Evolutionary conservation across 2,888 invertebrate genomes (phyloP).

Genomic region (Gastrophysa polygoni): DNA sequence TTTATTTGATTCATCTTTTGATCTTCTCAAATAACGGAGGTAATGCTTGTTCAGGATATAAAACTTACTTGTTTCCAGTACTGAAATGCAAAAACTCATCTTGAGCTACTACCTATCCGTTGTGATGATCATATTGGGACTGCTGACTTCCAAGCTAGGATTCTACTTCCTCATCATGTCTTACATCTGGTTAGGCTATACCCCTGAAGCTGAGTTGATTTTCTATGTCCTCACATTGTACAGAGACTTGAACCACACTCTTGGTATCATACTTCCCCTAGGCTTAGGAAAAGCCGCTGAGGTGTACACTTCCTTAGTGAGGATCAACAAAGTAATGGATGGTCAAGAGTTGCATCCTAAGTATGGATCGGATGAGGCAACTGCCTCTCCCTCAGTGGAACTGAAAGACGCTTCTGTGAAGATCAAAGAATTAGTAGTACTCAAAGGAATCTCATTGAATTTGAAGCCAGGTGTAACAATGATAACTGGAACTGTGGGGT

Average conservation of each 20-base stretch:
- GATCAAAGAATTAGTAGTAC: conserved; percentile 47
- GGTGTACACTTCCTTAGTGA: conserved; percentile 72
- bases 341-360: conserved; percentile 73
- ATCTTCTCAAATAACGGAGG: too few relatives aligned
- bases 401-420: conserved; percentile 39
- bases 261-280: conserved; percentile 88
- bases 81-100: conserved; percentile 66
- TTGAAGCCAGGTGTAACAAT: conserved; percentile 55
- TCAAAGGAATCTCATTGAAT: conserved; percentile 53
- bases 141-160: conserved; percentile 46
- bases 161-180: conserved; percentile 57
- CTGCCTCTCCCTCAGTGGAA: conserved; percentile 37
- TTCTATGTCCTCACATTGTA: conserved; percentile 89
- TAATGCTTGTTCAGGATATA: too few relatives aligned
- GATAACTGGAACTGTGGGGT: conserved; percentile 69
- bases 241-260: conserved; percentile 81
- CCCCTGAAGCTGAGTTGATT: conserved; percentile 80
- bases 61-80: too few relatives aligned
- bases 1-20: too few relatives aligned
- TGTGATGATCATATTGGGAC: conserved; percentile 45
- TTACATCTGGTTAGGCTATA: conserved; percentile 71
- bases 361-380: conserved; percentile 24
- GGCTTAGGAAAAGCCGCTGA: conserved; percentile 82
- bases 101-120: conserved; percentile 47
- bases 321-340: conserved; percentile 66